Conservation (phyloP, 2,888 invertebrate species). For the Malthinus seriepunctatus region DNA sequence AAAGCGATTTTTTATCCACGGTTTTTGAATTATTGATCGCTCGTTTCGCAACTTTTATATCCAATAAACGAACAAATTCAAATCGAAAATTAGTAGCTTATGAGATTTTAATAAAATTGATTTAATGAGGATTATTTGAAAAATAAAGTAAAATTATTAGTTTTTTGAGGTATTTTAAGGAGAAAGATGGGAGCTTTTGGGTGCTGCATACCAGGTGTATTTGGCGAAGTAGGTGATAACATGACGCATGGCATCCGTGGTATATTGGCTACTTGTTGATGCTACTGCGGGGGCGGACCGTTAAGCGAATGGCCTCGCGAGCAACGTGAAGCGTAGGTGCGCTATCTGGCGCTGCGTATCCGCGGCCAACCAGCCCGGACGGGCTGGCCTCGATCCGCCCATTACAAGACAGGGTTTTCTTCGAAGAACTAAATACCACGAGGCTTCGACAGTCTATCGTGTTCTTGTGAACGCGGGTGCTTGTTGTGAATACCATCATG, state of each 20-base stretch:
- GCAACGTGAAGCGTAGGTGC: slow-evolving; percentile 42
- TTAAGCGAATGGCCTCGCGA: slow-evolving; percentile 50
- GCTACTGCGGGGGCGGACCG: slow-evolving; percentile 48
- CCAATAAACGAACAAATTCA: no score
- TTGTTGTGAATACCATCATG: slow-evolving; percentile 57
- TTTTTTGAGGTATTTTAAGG: slow-evolving; percentile 3
- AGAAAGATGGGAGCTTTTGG: slow-evolving; percentile 25
- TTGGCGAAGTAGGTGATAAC: slow-evolving; percentile 42
- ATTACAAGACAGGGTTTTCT: slow-evolving; percentile 31
- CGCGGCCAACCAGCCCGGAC: slow-evolving; percentile 52
- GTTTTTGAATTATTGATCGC: no score
- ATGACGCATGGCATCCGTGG: slow-evolving; percentile 43
- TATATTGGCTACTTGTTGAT: slow-evolving; percentile 58
- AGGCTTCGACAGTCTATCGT: slow-evolving; percentile 31
- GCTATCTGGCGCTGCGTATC: slow-evolving; percentile 49
- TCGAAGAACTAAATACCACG: slow-evolving; percentile 23
- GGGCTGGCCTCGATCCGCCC: slow-evolving; percentile 45
- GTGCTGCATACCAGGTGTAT: slow-evolving; percentile 24
- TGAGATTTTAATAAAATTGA: neutral
- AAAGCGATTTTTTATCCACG: no score
- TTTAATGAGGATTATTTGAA: neutral
- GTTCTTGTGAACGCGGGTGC: slow-evolving; percentile 35
- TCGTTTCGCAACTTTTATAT: no score
- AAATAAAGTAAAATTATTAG: neutral
- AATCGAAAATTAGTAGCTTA: neutral